Conservation (phyloP, 2,888 invertebrate species). For the Drosophila pegasa region DNA sequence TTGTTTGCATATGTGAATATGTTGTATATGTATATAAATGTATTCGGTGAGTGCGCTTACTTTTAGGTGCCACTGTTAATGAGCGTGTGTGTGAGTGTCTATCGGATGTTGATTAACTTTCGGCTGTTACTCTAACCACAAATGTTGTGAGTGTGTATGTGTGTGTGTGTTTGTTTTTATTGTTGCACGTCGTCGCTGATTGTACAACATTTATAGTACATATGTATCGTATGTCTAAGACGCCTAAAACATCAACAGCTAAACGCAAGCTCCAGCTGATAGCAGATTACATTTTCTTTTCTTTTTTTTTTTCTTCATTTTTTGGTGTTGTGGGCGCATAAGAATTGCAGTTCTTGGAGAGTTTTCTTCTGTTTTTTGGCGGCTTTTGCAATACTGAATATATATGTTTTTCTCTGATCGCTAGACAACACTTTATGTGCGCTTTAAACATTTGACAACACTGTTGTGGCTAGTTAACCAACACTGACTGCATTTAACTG, state of each 20-base stretch:
- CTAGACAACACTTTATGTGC: conserved; percentile 6
- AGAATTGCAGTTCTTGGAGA: conserved; percentile 47
- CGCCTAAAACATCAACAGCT: conserved; percentile 75
- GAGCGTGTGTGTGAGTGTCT: conserved; percentile 33
- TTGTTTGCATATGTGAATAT: conserved; percentile 30
- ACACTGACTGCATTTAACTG: conserved; percentile 22
- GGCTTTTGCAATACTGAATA: conserved; percentile 41
- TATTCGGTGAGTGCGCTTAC: conserved; percentile 70
- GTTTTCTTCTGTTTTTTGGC: conserved; percentile 14
- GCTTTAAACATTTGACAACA: conserved; percentile 33
- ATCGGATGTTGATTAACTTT: conserved; percentile 46
- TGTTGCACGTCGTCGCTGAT: conserved; percentile 81
- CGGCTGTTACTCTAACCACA: conserved; percentile 19
- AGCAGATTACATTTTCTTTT: conserved; percentile 29
- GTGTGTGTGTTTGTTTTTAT: conserved; percentile 47
- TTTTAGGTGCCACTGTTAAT: conserved; percentile 65
- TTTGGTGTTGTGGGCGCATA: conserved; percentile 28
- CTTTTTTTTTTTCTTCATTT: background rate
- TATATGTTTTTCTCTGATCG: conserved; percentile 5
- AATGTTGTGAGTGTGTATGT: conserved; percentile 7
- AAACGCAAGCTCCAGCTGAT: conserved; percentile 53
- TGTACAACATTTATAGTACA: conserved; percentile 76
- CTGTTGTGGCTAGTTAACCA: conserved; percentile 26
- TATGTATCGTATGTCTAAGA: conserved; percentile 68
- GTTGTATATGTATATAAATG: conserved; percentile 25